These are phyloP conservation scores for Ptycholaimellus sp. DNA, from an alignment of 2,888 invertebrate genomes.

Conservation along the genomic window DNA sequence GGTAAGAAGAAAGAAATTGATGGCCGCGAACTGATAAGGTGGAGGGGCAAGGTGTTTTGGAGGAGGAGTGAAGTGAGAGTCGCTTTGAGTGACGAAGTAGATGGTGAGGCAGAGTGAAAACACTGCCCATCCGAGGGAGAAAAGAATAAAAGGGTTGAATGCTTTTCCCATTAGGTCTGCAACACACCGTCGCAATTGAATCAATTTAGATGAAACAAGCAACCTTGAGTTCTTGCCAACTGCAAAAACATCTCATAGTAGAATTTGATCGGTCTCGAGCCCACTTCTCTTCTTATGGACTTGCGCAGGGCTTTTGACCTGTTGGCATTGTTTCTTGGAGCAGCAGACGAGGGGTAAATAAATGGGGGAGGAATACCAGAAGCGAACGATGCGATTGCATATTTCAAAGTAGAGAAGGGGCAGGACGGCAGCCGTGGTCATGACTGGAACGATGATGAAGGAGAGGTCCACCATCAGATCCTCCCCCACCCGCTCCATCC, in stretches of 20 bases:
- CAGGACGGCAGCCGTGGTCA: background rate
- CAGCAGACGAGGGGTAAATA: too few species aligned
- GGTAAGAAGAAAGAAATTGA: background rate
- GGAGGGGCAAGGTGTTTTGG: background rate
- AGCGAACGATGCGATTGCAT: background rate
- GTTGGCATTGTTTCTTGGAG: too few species aligned
- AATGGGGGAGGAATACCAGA: too few species aligned
- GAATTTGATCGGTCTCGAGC: background rate
- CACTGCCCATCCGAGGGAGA: constrained; percentile 1
- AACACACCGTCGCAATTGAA: too few species aligned
- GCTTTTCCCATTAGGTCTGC: background rate
- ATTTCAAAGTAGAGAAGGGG: background rate
- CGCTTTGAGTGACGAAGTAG: constrained; percentile 1
- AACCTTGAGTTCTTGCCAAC: too few species aligned
- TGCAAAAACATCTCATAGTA: background rate
- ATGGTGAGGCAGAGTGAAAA: constrained; percentile 1
- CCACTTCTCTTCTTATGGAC: too few species aligned
- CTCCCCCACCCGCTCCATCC: too few species aligned
- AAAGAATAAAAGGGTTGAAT: constrained; percentile 1
- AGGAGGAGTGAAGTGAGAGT: background rate
- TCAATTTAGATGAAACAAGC: too few species aligned
- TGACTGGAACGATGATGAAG: background rate
- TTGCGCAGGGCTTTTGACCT: too few species aligned
- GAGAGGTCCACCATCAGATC: background rate
- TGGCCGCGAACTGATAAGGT: background rate